Evolutionary conservation across 2,888 invertebrate genomes (phyloP).

Genomic region (Drosophila antonietae): DNA sequence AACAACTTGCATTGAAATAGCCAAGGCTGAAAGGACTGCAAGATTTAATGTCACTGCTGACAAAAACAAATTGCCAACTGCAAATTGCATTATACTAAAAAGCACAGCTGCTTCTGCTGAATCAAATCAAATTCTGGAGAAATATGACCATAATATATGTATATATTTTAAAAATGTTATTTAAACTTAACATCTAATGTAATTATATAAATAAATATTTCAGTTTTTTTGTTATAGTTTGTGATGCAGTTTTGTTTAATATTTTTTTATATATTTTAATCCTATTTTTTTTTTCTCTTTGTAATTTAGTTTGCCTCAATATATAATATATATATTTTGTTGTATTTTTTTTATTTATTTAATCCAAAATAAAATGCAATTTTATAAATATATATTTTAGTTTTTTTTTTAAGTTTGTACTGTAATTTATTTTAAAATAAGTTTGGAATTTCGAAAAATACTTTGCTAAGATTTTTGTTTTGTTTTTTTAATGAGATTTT

Average conservation of each 20-base stretch:
- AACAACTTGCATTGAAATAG: constrained; percentile 37
- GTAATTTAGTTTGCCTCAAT: not conserved
- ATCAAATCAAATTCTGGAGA: not conserved
- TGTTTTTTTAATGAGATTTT: too few species aligned
- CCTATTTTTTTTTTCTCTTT: too few species aligned
- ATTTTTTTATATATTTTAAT: too few species aligned
- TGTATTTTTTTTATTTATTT: too few species aligned
- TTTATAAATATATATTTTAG: too few species aligned
- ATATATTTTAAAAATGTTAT: not conserved
- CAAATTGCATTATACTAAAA: constrained; percentile 6
- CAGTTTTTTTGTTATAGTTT: not conserved
- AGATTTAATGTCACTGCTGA: constrained; percentile 13
- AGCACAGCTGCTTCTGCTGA: not conserved
- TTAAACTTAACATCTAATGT: not conserved
- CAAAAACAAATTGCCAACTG: constrained; percentile 9
- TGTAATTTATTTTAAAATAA: too few species aligned
- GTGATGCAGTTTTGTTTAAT: not conserved
- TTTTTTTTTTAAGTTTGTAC: too few species aligned
- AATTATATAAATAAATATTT: not conserved
- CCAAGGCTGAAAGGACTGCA: not conserved
- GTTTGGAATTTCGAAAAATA: too few species aligned
- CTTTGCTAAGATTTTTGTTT: too few species aligned
- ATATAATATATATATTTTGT: not conserved
- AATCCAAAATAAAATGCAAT: too few species aligned
- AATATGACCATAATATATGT: not conserved